These are phyloP conservation scores for Rhabdomys dilectus DNA, from an alignment of 2,113 vertebrate genomes.

Conservation along the genomic window DNA sequence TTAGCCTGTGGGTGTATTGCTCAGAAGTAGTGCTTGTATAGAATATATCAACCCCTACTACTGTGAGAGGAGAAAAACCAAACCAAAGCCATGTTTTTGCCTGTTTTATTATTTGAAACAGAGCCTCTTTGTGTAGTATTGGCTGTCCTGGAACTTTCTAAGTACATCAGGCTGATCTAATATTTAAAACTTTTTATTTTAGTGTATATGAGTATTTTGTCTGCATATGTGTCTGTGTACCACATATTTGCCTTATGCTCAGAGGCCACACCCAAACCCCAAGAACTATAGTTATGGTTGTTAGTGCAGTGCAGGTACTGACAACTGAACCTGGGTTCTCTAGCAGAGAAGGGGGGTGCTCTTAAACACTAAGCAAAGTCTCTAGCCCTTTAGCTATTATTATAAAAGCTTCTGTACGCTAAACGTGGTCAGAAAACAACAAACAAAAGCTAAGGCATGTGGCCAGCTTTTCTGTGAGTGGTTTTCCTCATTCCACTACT, in stretches of 20 bases:
- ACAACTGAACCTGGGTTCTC: neutral
- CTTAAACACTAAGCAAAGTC: neutral
- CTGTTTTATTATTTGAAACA: neutral
- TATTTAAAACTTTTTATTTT: neutral
- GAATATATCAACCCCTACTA: neutral
- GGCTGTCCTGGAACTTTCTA: neutral
- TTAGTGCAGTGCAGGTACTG: neutral
- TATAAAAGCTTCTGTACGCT: slow-evolving; percentile 11
- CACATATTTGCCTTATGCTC: neutral
- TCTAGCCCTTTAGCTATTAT: neutral
- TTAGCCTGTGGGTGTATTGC: no score
- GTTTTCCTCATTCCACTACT: slow-evolving; percentile 13
- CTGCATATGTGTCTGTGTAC: neutral
- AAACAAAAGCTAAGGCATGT: slow-evolving; percentile 42
- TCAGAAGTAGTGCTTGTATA: neutral
- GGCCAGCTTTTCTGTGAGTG: slow-evolving; percentile 35
- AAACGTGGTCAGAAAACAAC: neutral
- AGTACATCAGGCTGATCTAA: neutral
- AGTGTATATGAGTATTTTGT: neutral
- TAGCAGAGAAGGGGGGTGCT: neutral
- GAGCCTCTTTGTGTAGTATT: neutral
- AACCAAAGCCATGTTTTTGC: slow-evolving; percentile 34
- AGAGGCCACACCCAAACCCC: neutral
- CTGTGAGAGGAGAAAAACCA: neutral
- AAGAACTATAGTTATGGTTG: neutral